These are phyloP conservation scores for Ptilodon capucinus DNA, from an alignment of 2,888 invertebrate genomes.

Conservation along the genomic window DNA sequence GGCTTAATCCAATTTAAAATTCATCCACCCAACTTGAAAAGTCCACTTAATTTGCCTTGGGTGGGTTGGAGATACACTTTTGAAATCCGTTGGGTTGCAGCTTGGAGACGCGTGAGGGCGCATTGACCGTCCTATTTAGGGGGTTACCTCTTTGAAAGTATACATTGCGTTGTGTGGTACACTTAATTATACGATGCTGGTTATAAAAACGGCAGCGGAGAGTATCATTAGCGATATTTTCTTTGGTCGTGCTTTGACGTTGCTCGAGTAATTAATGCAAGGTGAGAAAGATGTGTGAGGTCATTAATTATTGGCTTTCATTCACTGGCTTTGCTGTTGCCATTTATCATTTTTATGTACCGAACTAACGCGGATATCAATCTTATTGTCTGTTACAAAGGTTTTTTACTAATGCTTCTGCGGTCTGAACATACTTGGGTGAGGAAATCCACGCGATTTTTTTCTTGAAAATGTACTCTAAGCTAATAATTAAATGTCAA, in stretches of 20 bases:
- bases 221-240: constrained; percentile 31
- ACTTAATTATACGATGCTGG: constrained; percentile 37
- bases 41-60: constrained; percentile 56
- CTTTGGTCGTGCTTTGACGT: constrained; percentile 31
- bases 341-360: constrained; percentile 24
- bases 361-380: too few species aligned
- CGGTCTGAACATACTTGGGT: too few species aligned
- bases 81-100: constrained; percentile 54
- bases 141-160: constrained; percentile 57
- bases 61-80: constrained; percentile 42
- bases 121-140: constrained; percentile 71
- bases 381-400: constrained; percentile 2
- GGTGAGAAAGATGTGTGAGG: constrained; percentile 19
- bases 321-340: constrained; percentile 20
- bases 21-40: constrained; percentile 67
- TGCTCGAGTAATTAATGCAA: constrained; percentile 25
- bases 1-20: constrained; percentile 78
- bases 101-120: constrained; percentile 70
- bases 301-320: constrained; percentile 23
- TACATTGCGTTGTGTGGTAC: constrained; percentile 38
- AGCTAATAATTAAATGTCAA: too few species aligned
- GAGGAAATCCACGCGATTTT: too few species aligned
- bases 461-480: too few species aligned
- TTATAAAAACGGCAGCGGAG: constrained; percentile 27
- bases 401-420: too few species aligned